Base-by-base conservation (phyloP, 1,140 invertebrate genomes). In the Helicoverpa zea region DNA sequence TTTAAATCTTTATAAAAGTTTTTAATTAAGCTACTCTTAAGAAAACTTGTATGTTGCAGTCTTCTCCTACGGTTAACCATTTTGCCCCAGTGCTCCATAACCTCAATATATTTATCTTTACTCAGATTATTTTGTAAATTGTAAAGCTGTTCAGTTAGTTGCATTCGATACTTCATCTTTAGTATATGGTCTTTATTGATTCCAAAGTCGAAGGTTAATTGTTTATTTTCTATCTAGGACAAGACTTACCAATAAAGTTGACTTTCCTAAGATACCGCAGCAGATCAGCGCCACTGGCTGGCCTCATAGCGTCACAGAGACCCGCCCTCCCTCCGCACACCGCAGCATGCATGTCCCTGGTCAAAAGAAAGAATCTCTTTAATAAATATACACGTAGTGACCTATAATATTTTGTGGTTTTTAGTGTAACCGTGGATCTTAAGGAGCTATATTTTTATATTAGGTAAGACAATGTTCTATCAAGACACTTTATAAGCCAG, bases 261-360 rank as follows among this genome's bases (percentile, higher is more conserved):
- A 99, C 98, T 90, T 97, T 97, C 35, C 97, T 96, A 23, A 99
- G 95, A 90, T 98, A 98, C 75, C 97, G 96, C 30, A 98, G 96
- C 10, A 99, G 96, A 75, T 97, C 96, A 0, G 97, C 97, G 0
- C 98, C 98, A 89, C 98, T 98, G 0, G 97, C 97, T 0, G 98
- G 98, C 86, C 97, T 97, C 98, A 99, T 99, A 29, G 96, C 96
- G 5, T 97, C 96, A 91, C 98, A 99, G 0, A 99, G 94, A 9
- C 98, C 98, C 0, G 96, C 94, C 29, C 95, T 93, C 0, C 96
- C 97, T 2, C 96, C 96, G 88, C 98, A 99, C 9, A 98, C 89
- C 47, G 97, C 97, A 9, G 85, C 88, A 87, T 99, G 98, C 98
- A 99, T 98, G 83, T 98, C 97, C 84, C 98, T 98, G 91, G 0